Evolutionary conservation across 2,113 vertebrate species (phyloP), one percentile per base, ranked within the genome.

Genomic region (Megalops atlanticus): DNA sequence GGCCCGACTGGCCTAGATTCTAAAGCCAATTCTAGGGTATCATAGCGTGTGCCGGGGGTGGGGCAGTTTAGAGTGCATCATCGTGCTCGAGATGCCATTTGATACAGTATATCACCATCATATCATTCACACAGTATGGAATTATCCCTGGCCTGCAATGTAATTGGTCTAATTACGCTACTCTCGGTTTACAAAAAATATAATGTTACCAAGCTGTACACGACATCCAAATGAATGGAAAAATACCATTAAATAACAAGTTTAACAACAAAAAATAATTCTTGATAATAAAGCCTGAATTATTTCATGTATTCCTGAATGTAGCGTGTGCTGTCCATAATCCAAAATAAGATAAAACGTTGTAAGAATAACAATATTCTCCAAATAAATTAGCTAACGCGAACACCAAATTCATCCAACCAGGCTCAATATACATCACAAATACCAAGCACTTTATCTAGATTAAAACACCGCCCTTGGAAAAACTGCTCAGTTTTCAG

Each of bases 1-100:
- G 58, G n/a, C n/a, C 58, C 24, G 58, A 64, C 58, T 75, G 74
- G 74, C 74, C 74, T 47, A 76, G 40, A 76, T 76, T 76, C 74
- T 45, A 31, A 18, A 33, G 27, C 74, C 41, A 75, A 40, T 49
- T 64, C 8, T 31, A 64, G n/a, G 58, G 58, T 31, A 31, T 64
- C 58, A 64, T 64, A 64, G 8, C n/a, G 74, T 76, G 24, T 45
- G 27, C 31, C 27, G 43, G 74, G 16, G 74, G n/a, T 76, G 74
- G 74, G n/a, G 41, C 40, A 47, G 39, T 41, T 45, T 33, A 47
- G 41, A 14, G 16, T 31, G 74, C 27, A 45, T 47, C n/a, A 76
- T 49, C 74, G 33, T 33, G n/a, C 58, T 64, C 31, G 31, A 64
- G 58, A 64, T 64, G 58, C 58, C 27, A 24, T 10, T 27, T 64